Conservation (phyloP, 2,888 invertebrate species). For the Liodrosophila aerea region DNA sequence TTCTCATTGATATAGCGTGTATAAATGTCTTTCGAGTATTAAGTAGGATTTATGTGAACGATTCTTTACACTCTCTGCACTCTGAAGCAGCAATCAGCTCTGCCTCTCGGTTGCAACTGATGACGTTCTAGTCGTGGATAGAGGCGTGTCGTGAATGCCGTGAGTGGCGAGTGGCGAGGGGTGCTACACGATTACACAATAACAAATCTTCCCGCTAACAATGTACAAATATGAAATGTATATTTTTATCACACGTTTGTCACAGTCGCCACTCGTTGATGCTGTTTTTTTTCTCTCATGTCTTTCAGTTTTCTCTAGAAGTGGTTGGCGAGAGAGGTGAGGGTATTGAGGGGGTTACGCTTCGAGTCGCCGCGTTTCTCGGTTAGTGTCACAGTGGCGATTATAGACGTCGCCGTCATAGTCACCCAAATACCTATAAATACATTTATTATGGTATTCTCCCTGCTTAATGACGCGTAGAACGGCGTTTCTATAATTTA, state of each 20-base stretch:
- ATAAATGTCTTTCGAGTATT: too few relatives aligned
- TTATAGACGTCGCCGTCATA: conserved; percentile 72
- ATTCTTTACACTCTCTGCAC: too few relatives aligned
- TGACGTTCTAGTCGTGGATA: too few relatives aligned
- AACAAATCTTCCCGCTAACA: conserved; percentile 75
- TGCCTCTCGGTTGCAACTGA: too few relatives aligned
- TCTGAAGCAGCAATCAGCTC: too few relatives aligned
- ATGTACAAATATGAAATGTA: conserved; percentile 77
- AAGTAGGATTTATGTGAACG: too few relatives aligned
- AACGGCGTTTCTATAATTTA: conserved; percentile 68
- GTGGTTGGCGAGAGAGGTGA: neutral
- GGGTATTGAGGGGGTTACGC: conserved; percentile 2
- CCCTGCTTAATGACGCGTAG: conserved; percentile 75
- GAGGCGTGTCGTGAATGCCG: neutral
- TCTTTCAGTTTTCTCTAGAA: neutral
- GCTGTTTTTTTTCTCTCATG: neutral
- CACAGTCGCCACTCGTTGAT: conserved; percentile 38
- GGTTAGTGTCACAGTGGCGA: conserved; percentile 75
- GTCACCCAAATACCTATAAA: conserved; percentile 76
- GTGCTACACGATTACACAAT: conserved; percentile 63
- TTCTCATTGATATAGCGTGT: too few relatives aligned
- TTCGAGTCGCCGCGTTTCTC: conserved; percentile 46
- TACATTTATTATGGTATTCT: conserved; percentile 77
- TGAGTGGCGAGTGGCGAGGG: conserved; percentile 13
- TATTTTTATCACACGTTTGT: conserved; percentile 75